A percentile compares a stretch with the other conserved stretches of the same genome.
Conservation (phyloP, 2,888 invertebrate genomes). For the Athrips mouffetella region DNA sequence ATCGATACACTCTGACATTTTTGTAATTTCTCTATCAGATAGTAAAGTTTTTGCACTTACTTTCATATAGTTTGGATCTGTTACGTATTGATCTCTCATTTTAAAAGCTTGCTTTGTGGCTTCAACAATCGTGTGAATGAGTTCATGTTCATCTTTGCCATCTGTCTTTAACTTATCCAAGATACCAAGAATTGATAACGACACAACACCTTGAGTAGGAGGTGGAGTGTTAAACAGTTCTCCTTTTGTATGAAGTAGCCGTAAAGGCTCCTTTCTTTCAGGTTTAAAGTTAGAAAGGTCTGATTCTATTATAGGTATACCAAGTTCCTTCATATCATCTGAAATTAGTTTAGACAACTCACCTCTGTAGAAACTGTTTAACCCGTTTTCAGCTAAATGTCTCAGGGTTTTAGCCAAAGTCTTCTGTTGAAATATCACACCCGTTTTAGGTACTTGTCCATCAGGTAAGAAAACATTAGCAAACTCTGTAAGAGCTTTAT, state of each 20-base stretch:
- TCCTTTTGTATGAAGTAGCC: constrained; percentile 49
- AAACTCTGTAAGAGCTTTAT: constrained; percentile 35
- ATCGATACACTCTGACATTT: constrained; percentile 49
- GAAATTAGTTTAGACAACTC: constrained; percentile 52
- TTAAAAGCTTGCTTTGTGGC: constrained; percentile 55
- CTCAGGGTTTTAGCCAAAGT: constrained; percentile 52
- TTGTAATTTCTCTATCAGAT: constrained; percentile 36
- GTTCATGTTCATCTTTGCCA: constrained; percentile 54
- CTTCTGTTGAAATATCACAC: constrained; percentile 53
- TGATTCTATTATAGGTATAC: constrained; percentile 55
- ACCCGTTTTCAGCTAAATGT: constrained; percentile 47
- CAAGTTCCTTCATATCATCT: constrained; percentile 50
- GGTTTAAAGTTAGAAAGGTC: constrained; percentile 56
- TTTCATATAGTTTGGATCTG: constrained; percentile 59
- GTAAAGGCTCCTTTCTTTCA: constrained; percentile 50
- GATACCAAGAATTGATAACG: constrained; percentile 56
- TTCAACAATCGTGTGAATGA: constrained; percentile 61
- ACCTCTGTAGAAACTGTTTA: constrained; percentile 60
- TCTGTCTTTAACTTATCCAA: constrained; percentile 55
- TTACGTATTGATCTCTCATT: constrained; percentile 51
- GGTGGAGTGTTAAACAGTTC: constrained; percentile 61
- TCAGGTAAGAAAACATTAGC: constrained; percentile 42
- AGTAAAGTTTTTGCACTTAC: constrained; percentile 47
- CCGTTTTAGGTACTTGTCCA: constrained; percentile 42
- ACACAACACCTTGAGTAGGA: constrained; percentile 67